phyloP scores from a whole-genome alignment of 2,797 vertebrate genomes.

The Amblyraja radiata region DNA sequence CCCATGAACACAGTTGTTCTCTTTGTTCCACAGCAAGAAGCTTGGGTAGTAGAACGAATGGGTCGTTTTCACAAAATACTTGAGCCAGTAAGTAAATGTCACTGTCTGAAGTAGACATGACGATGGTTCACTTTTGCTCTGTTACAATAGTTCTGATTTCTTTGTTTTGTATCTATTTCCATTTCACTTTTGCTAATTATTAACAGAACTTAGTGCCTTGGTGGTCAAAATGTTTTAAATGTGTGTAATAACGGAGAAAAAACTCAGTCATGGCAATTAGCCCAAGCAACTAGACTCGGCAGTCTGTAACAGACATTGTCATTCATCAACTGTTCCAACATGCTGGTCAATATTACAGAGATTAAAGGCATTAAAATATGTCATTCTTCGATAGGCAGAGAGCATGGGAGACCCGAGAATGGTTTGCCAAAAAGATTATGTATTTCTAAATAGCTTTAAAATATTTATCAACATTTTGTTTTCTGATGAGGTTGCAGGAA shows the following conservation, averaged over 20 bases:
- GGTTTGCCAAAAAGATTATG: neutral
- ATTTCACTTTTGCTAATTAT: neutral
- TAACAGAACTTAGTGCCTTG: neutral
- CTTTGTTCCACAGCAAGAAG: slow-evolving; percentile 93
- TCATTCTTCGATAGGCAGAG: neutral
- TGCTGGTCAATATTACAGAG: neutral
- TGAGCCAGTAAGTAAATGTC: slow-evolving; percentile 70
- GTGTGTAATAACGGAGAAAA: neutral
- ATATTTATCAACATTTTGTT: neutral
- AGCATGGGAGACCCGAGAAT: neutral
- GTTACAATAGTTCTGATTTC: neutral
- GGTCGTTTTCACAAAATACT: slow-evolving; percentile 86
- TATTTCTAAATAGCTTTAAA: neutral
- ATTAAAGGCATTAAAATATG: neutral
- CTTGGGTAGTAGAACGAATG: slow-evolving; percentile 97
- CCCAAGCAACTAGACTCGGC: neutral
- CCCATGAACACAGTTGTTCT: slow-evolving; percentile 85
- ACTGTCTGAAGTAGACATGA: slow-evolving; percentile 25
- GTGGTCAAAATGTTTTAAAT: neutral
- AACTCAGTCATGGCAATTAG: neutral
- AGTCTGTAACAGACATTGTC: neutral
- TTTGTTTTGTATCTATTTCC: neutral
- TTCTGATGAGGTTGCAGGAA: neutral
- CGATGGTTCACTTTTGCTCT: neutral
- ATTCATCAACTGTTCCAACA: neutral